Conservation (phyloP, 2,888 invertebrate genomes). For the Zele albiditarsus region DNA sequence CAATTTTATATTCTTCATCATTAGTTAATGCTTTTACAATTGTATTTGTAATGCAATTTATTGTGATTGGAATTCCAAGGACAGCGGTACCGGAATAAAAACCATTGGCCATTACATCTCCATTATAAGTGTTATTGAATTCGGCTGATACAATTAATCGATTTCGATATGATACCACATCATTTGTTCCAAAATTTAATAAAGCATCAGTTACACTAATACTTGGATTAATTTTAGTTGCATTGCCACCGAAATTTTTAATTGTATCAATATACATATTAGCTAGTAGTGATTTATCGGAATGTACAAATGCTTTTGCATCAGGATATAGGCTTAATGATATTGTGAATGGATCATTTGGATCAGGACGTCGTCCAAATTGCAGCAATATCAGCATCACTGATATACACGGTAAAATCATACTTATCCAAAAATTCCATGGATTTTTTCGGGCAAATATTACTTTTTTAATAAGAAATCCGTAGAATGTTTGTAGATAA, state of each 20-base stretch:
- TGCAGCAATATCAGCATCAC: constrained; percentile 65
- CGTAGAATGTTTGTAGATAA: constrained; percentile 62
- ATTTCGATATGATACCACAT: constrained; percentile 73
- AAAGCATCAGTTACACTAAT: constrained; percentile 63
- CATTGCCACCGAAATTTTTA: constrained; percentile 52
- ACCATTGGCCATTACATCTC: constrained; percentile 62
- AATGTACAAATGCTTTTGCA: constrained; percentile 62
- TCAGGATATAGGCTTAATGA: constrained; percentile 63
- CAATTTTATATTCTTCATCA: constrained; percentile 59
- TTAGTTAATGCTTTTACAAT: constrained; percentile 61
- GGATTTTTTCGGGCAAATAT: constrained; percentile 66
- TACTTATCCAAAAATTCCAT: constrained; percentile 60
- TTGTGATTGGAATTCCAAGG: constrained; percentile 75
- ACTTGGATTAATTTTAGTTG: constrained; percentile 42
- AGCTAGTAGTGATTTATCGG: constrained; percentile 50
- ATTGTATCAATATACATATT: constrained; percentile 54
- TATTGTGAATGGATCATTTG: constrained; percentile 59
- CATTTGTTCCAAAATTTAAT: constrained; percentile 65
- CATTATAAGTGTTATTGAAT: constrained; percentile 63
- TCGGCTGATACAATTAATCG: constrained; percentile 75
- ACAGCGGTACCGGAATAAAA: constrained; percentile 74
- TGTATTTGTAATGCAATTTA: constrained; percentile 75
- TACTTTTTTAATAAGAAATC: constrained; percentile 68
- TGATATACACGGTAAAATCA: constrained; percentile 64
- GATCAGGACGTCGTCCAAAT: constrained; percentile 54